Conservation (phyloP, 2,797 vertebrate species). For the Poeciliopsis presidionis region DNA sequence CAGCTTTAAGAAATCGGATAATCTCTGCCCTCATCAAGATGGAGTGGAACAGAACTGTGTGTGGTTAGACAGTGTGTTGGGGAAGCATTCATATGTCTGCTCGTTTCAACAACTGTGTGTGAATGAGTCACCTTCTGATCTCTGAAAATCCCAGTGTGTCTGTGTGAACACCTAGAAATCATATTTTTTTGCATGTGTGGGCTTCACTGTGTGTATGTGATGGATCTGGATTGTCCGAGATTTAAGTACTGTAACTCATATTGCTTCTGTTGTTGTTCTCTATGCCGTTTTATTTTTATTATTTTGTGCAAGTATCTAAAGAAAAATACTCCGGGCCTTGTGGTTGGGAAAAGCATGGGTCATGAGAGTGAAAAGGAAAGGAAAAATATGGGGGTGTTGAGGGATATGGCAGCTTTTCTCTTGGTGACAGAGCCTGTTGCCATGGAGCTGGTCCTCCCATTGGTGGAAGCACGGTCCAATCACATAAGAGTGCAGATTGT, state of each 20-base stretch:
- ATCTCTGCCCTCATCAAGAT: conserved; percentile 52
- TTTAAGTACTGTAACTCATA: conserved; percentile 25
- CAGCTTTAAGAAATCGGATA: conserved; percentile 49
- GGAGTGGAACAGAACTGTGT: conserved; percentile 11
- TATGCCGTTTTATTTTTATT: conserved; percentile 33
- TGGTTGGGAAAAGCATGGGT: conserved; percentile 73
- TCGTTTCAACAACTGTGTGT: conserved; percentile 52
- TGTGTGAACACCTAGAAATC: conserved; percentile 32
- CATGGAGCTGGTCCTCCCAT: conserved; percentile 88
- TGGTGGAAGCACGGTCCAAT: conserved; percentile 88
- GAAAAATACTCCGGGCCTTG: conserved; percentile 65
- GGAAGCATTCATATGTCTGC: conserved; percentile 40
- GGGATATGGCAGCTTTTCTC: conserved; percentile 84
- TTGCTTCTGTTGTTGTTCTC: conserved; percentile 16
- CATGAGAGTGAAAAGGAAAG: conserved; percentile 57
- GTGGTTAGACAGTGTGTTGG: conserved; percentile 36
- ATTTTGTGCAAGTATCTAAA: conserved; percentile 46
- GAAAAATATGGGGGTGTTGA: conserved; percentile 79
- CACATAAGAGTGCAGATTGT: conserved; percentile 77
- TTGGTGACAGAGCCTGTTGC: conserved; percentile 93
- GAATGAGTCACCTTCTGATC: conserved; percentile 52
- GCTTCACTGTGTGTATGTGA: conserved; percentile 38
- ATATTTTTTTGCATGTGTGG: conserved; percentile 25
- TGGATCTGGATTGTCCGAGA: conserved; percentile 25
- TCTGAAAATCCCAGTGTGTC: conserved; percentile 40